Evolutionary conservation across 2,888 invertebrate genomes (phyloP).

Genomic region (Tetragonisca angustula): DNA sequence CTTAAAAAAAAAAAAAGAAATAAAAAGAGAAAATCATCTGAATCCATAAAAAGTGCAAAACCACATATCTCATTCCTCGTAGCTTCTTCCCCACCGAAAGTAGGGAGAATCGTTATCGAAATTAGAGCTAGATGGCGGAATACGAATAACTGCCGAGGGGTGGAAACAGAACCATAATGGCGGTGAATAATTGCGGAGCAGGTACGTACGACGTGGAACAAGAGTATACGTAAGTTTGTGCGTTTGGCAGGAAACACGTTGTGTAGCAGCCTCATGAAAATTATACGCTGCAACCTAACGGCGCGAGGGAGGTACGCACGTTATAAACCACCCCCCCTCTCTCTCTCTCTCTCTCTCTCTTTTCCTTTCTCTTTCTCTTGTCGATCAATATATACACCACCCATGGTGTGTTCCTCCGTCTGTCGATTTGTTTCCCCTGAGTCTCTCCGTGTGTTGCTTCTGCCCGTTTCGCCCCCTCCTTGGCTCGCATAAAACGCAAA

Average conservation of each 20-base stretch:
- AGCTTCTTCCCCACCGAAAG: too few species aligned
- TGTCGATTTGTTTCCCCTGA: constrained; percentile 59
- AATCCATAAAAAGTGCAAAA: background rate
- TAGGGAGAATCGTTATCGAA: background rate
- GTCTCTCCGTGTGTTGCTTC: background rate
- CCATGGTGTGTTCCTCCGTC: constrained; percentile 14
- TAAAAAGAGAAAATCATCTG: background rate
- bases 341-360: too few species aligned
- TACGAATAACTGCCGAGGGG: background rate
- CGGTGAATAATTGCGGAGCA: constrained; percentile 36
- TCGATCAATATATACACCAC: constrained; percentile 2
- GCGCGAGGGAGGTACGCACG: constrained; percentile 68
- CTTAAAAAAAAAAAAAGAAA: too few species aligned
- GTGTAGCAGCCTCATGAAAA: constrained; percentile 49
- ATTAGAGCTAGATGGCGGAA: background rate
- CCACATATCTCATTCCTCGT: background rate
- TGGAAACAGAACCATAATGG: constrained; percentile 21
- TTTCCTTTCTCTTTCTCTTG: background rate
- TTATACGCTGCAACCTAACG: constrained; percentile 54
- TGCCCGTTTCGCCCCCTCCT: background rate
- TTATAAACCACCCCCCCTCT: constrained; percentile 62
- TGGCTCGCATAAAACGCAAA: background rate
- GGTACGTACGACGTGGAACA: background rate
- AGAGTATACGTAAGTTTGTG: constrained; percentile 40
- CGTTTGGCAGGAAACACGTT: constrained; percentile 54